These are phyloP conservation scores for Stenodema calcarata DNA, from an alignment of 2,888 invertebrate species.

Conservation along the genomic window DNA sequence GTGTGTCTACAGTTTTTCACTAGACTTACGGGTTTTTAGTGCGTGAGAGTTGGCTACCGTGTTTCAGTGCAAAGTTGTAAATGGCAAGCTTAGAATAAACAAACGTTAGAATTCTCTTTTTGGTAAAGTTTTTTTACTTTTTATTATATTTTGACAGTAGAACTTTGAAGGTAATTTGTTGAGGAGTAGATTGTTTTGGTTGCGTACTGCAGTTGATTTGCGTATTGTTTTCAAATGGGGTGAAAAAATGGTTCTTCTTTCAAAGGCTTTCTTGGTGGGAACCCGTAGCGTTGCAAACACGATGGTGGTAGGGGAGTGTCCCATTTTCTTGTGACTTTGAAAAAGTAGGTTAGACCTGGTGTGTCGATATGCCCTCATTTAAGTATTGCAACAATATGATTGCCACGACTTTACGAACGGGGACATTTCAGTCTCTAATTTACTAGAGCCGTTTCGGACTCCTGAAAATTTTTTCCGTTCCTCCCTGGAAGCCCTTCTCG, in stretches of 20 bases:
- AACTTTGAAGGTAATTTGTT: constrained; percentile 4
- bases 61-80: not conserved
- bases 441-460: constrained; percentile 21
- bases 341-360: constrained; percentile 48
- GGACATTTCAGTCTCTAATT: constrained; percentile 40
- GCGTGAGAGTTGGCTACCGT: not conserved
- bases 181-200: not conserved
- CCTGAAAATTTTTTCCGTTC: not conserved
- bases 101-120: constrained; percentile 15
- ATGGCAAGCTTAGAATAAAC: constrained; percentile 16
- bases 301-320: constrained; percentile 46
- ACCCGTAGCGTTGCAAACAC: constrained; percentile 7
- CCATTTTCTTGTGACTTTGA: constrained; percentile 49
- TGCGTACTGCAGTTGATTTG: not conserved
- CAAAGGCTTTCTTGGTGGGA: not conserved
- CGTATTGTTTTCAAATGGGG: not conserved
- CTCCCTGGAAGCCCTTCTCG: not conserved
- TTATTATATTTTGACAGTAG: constrained; percentile 10
- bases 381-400: constrained; percentile 47
- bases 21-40: too few species aligned
- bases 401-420: constrained; percentile 42
- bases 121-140: constrained; percentile 30
- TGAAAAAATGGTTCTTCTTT: not conserved
- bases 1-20: too few species aligned
- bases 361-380: constrained; percentile 53